These are phyloP conservation scores for Tenebrosternarchus preto DNA, from an alignment of 2,113 vertebrate genomes.

Conservation along the genomic window DNA sequence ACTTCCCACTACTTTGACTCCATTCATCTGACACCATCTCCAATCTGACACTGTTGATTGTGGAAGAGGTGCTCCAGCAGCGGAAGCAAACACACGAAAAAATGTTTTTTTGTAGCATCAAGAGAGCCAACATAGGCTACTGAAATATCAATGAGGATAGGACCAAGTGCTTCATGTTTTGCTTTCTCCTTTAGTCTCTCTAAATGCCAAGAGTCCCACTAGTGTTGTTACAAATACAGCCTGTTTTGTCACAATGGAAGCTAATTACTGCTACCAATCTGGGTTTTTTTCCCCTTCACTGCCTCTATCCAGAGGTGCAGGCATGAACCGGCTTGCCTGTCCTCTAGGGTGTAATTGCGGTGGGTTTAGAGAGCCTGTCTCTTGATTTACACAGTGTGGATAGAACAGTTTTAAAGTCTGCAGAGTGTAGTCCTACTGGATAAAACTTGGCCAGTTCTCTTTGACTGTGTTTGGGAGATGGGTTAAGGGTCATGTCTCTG, in stretches of 20 bases:
- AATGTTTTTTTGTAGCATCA: background rate
- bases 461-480: background rate
- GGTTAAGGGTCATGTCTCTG: slow-evolving; percentile 16
- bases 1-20: background rate
- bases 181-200: background rate
- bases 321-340: slow-evolving; percentile 22
- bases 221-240: background rate
- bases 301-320: background rate
- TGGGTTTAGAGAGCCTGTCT: slow-evolving; percentile 16
- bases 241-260: slow-evolving; percentile 9
- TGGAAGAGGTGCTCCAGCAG: background rate
- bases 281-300: background rate
- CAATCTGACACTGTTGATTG: background rate
- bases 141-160: background rate
- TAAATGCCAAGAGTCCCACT: background rate
- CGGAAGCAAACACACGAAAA: background rate
- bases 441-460: slow-evolving; percentile 1
- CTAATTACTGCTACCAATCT: slow-evolving; percentile 21
- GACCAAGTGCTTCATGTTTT: background rate
- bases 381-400: slow-evolving; percentile 16
- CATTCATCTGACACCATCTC: slow-evolving; percentile 1
- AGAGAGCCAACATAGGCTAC: background rate
- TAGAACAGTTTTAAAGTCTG: slow-evolving; percentile 16
- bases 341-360: slow-evolving; percentile 14
- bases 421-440: background rate